A percentile compares a stretch with the other conserved stretches of the same genome.
These are phyloP conservation scores for Troglohyphantes excavatus DNA, from an alignment of 2,888 invertebrate genomes.

Conservation along the genomic window DNA sequence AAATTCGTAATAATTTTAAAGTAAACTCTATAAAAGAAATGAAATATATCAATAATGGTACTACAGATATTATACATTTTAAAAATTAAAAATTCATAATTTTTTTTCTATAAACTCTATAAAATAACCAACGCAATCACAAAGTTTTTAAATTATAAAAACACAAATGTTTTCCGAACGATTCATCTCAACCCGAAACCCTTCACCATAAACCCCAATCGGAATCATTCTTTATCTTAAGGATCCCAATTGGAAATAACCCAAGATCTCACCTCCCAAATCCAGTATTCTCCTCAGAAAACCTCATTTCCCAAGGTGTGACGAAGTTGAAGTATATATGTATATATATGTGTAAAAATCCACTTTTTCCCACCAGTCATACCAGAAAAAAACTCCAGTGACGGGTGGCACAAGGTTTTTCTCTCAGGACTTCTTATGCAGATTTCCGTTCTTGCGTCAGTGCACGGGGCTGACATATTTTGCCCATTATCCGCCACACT, in stretches of 20 bases:
- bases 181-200: too few species aligned
- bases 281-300: background rate
- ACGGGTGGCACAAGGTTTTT: slow-evolving; percentile 63
- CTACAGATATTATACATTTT: too few species aligned
- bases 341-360: slow-evolving; percentile 3
- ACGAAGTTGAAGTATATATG: too few species aligned
- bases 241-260: background rate
- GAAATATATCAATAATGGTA: too few species aligned
- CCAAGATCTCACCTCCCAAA: background rate
- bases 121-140: background rate
- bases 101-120: too few species aligned
- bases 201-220: too few species aligned
- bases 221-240: background rate
- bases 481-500: slow-evolving; percentile 69
- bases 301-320: background rate
- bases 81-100: too few species aligned
- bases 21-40: too few species aligned
- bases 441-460: slow-evolving; percentile 64
- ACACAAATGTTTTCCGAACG: too few species aligned
- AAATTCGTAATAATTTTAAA: too few species aligned
- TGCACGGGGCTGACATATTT: slow-evolving; percentile 72
- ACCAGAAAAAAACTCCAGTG: slow-evolving; percentile 5
- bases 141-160: too few species aligned
- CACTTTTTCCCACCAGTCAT: slow-evolving; percentile 31
- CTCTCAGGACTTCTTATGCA: slow-evolving; percentile 75